Evolutionary conservation across 2,113 vertebrate species (phyloP).

Genomic region (Chlamydotis undulata): DNA sequence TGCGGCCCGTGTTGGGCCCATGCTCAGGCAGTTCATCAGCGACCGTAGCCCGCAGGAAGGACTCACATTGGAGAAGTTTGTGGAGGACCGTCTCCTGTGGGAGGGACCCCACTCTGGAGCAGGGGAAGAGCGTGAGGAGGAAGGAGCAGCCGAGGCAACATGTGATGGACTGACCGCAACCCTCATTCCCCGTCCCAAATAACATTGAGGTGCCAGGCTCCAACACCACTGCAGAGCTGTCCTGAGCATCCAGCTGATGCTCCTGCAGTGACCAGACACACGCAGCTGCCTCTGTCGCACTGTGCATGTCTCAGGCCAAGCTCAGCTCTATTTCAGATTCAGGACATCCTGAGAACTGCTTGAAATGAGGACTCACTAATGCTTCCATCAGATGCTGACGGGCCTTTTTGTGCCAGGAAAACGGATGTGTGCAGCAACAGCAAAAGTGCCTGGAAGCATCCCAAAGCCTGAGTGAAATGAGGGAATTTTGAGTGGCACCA

Average conservation of each 20-base stretch:
- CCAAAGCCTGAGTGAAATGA: conserved; percentile 46
- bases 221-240: background rate
- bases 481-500: conserved; percentile 55
- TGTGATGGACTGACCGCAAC: too few species aligned
- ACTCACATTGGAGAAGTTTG: too few species aligned
- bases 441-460: conserved; percentile 53
- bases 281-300: background rate
- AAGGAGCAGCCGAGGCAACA: too few species aligned
- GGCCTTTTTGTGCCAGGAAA: conserved; percentile 51
- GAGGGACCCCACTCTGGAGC: too few species aligned
- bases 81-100: too few species aligned
- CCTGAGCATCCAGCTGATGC: background rate
- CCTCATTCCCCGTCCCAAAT: too few species aligned
- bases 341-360: background rate
- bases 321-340: background rate
- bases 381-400: conserved; percentile 24
- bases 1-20: too few species aligned
- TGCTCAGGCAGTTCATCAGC: too few species aligned
- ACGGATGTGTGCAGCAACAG: conserved; percentile 35
- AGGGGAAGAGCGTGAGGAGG: too few species aligned
- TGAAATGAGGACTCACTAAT: background rate
- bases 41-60: too few species aligned
- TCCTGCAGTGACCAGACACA: background rate
- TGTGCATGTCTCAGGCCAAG: background rate
- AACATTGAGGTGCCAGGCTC: background rate